A percentile compares a stretch with the other conserved stretches of the same genome.
Conservation (phyloP, 2,113 vertebrate genomes). For the Tamias sibiricus region DNA sequence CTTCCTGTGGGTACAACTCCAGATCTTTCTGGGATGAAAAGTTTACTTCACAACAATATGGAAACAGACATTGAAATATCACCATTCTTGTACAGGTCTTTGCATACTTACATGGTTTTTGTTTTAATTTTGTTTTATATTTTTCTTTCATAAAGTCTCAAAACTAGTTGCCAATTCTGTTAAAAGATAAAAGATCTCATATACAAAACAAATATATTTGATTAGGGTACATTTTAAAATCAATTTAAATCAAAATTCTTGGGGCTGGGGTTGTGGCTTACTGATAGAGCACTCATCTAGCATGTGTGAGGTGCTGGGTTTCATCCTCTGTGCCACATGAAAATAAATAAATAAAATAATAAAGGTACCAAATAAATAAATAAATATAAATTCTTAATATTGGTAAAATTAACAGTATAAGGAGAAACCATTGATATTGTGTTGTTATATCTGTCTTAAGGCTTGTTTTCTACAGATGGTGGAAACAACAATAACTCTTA, state of each 20-base stretch:
- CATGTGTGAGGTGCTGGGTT: too few species aligned
- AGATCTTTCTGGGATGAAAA: neutral
- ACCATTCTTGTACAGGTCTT: neutral
- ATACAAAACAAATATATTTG: neutral
- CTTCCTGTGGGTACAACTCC: neutral
- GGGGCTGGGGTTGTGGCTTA: too few species aligned
- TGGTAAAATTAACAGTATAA: neutral
- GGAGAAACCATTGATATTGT: neutral
- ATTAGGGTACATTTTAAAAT: constrained; percentile 15
- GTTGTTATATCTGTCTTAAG: neutral
- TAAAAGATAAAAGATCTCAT: neutral
- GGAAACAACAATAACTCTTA: neutral
- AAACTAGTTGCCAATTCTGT: neutral
- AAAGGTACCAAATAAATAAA: too few species aligned
- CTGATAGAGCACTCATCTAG: too few species aligned
- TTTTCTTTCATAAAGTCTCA: constrained; percentile 6
- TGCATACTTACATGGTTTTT: neutral
- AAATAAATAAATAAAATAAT: too few species aligned
- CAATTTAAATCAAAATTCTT: constrained; percentile 40
- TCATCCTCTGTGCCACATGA: too few species aligned
- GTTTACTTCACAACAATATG: neutral
- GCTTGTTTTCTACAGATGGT: too few species aligned
- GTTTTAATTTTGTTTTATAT: neutral
- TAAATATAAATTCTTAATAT: neutral
- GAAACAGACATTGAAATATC: neutral